Evolutionary conservation across 1,140 invertebrate species (phyloP).

Genomic region (Eumaeus atala): DNA sequence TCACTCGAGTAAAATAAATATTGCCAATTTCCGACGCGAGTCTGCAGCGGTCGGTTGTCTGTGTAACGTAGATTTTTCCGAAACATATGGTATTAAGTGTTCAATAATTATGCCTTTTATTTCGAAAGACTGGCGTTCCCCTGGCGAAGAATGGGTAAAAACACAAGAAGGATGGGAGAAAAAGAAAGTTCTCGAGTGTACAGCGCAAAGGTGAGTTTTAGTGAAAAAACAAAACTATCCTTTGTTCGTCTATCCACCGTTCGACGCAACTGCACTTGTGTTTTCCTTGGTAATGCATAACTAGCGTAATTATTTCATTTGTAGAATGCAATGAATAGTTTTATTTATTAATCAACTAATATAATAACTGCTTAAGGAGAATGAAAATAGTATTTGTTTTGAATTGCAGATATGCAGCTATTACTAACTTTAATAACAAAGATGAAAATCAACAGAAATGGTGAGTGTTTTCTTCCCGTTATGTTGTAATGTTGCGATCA

Average conservation of each 20-base stretch:
- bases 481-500: slow-evolving; percentile 35
- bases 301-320: slow-evolving; percentile 33
- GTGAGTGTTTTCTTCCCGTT: slow-evolving; percentile 49
- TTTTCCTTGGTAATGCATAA: slow-evolving; percentile 44
- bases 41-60: slow-evolving; percentile 36
- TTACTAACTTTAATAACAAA: slow-evolving; percentile 67
- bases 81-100: slow-evolving; percentile 48
- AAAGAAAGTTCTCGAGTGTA: slow-evolving; percentile 92
- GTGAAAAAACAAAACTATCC: slow-evolving; percentile 65
- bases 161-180: slow-evolving; percentile 97
- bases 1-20: slow-evolving; percentile 15
- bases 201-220: slow-evolving; percentile 74
- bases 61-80: slow-evolving; percentile 20
- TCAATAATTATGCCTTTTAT: slow-evolving; percentile 91
- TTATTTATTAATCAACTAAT: slow-evolving; percentile 16
- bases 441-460: slow-evolving; percentile 61
- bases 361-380: slow-evolving; percentile 2
- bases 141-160: slow-evolving; percentile 98
- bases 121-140: slow-evolving; percentile 94
- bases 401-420: slow-evolving; percentile 68
- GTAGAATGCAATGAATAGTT: slow-evolving; percentile 6
- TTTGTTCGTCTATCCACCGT: slow-evolving; percentile 72
- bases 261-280: slow-evolving; percentile 41
- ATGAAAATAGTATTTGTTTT: slow-evolving; percentile 45
- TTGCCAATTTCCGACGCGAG: slow-evolving; percentile 43